These are phyloP conservation scores for Trichomalopsis sarcophagae DNA, from an alignment of 1,140 invertebrate genomes.

Conservation along the genomic window DNA sequence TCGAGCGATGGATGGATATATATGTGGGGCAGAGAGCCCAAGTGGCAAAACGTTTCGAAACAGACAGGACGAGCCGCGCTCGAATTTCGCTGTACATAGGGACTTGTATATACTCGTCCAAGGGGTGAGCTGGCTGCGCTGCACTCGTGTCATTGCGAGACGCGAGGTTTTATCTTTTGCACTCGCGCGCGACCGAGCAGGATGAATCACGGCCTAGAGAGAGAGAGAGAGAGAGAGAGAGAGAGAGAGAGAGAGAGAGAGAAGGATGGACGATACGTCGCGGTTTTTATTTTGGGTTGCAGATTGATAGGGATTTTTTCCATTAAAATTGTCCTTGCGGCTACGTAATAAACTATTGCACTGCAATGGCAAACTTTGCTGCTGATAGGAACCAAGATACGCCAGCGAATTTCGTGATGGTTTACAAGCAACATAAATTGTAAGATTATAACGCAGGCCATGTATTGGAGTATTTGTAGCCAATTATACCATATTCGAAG, in stretches of 20 bases:
- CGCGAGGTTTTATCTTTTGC: not conserved
- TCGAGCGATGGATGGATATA: not conserved
- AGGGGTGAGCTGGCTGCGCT: not conserved
- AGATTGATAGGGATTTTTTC: too few species aligned
- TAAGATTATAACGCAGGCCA: not conserved
- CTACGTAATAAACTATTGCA: too few species aligned
- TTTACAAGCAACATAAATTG: not conserved
- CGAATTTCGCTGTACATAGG: constrained; percentile 52
- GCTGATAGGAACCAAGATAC: not conserved
- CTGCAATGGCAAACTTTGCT: too few species aligned
- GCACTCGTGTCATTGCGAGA: constrained; percentile 14
- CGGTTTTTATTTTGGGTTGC: too few species aligned
- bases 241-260: too few species aligned
- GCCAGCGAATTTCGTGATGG: not conserved
- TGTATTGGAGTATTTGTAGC: not conserved
- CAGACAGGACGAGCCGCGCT: constrained; percentile 31
- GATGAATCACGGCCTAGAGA: constrained; percentile 56
- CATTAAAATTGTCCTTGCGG: too few species aligned
- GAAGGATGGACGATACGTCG: too few species aligned
- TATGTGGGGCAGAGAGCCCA: not conserved
- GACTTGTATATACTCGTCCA: not conserved
- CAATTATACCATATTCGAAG: not conserved
- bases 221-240: too few species aligned
- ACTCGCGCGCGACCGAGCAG: not conserved
- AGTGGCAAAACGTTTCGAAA: constrained; percentile 32